Evolutionary conservation across 2,888 invertebrate species (phyloP).

Genomic region (Pycnomerus fuliginosus): DNA sequence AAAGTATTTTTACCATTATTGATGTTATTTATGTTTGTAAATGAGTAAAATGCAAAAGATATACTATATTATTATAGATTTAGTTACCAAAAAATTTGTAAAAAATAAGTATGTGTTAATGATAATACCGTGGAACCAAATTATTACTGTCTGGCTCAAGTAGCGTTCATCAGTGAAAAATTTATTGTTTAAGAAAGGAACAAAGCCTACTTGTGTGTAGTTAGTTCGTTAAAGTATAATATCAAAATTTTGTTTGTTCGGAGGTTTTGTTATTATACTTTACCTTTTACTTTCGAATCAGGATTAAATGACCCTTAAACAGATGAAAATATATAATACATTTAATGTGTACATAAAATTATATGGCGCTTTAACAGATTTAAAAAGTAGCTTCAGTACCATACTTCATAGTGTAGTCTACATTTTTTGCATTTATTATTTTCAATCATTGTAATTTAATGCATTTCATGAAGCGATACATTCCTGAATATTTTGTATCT

Average conservation of each 20-base stretch:
- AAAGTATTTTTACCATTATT: slow-evolving; percentile 23
- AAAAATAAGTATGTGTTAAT: slow-evolving; percentile 38
- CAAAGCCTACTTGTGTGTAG: slow-evolving; percentile 34
- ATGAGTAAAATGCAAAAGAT: slow-evolving; percentile 11
- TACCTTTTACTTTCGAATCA: slow-evolving; percentile 31
- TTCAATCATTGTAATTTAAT: slow-evolving; percentile 28
- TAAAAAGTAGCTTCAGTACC: slow-evolving; percentile 43
- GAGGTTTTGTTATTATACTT: slow-evolving; percentile 20
- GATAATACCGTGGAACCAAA: slow-evolving; percentile 44
- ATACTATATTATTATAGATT: slow-evolving; percentile 27
- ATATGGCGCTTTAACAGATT: slow-evolving; percentile 45
- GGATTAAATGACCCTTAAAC: slow-evolving; percentile 38
- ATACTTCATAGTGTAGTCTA: slow-evolving; percentile 39
- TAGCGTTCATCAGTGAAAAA: slow-evolving; percentile 35
- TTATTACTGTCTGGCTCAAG: slow-evolving; percentile 46
- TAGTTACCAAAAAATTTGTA: slow-evolving; percentile 39
- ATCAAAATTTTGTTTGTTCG: slow-evolving; percentile 11
- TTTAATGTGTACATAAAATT: slow-evolving; percentile 46
- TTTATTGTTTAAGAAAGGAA: slow-evolving; percentile 12
- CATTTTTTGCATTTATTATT: slow-evolving; percentile 28
- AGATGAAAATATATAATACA: slow-evolving; percentile 37
- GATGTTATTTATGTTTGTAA: slow-evolving; percentile 46
- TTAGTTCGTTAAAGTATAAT: slow-evolving; percentile 25
- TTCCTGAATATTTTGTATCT: slow-evolving; percentile 37
- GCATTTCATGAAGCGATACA: slow-evolving; percentile 44